These are phyloP conservation scores for Siniperca obscura DNA, from an alignment of 2,797 vertebrate genomes.

Conservation along the genomic window DNA sequence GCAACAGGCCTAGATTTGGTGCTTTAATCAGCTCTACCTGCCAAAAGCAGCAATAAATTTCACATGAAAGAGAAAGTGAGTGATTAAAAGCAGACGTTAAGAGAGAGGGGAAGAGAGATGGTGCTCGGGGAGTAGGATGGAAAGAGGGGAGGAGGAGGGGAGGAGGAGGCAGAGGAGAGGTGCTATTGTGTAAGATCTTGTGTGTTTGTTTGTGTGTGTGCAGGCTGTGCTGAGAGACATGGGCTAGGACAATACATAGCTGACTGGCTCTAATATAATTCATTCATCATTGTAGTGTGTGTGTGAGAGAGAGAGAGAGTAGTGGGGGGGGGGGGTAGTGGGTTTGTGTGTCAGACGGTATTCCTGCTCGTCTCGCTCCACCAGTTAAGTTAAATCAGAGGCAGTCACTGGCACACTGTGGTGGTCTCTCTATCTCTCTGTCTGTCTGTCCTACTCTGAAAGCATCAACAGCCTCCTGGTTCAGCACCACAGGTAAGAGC, in stretches of 20 bases:
- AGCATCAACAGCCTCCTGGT: slow-evolving; percentile 66
- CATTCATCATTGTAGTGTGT: slow-evolving; percentile 68
- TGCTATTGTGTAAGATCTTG: slow-evolving; percentile 65
- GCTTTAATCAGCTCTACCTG: slow-evolving; percentile 34
- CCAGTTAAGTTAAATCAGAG: slow-evolving; percentile 80
- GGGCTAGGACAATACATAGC: slow-evolving; percentile 56
- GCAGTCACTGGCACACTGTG: slow-evolving; percentile 69
- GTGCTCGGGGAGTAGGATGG: slow-evolving; percentile 4
- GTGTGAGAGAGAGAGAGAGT: slow-evolving; percentile 37
- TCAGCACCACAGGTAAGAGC: slow-evolving; percentile 74
- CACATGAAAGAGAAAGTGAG: slow-evolving; percentile 20
- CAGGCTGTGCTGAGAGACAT: slow-evolving; percentile 49
- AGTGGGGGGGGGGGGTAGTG: slow-evolving; percentile 47
- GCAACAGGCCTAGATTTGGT: slow-evolving; percentile 19
- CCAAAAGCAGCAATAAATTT: slow-evolving; percentile 30
- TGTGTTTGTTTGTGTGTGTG: slow-evolving; percentile 35
- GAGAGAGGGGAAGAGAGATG: slow-evolving; percentile 24
- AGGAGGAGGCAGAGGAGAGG: slow-evolving; percentile 35
- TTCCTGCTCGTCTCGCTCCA: slow-evolving; percentile 79
- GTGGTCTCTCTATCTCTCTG: slow-evolving; percentile 68
- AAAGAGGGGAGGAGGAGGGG: slow-evolving; percentile 7
- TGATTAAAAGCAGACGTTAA: slow-evolving; percentile 49
- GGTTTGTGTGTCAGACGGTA: slow-evolving; percentile 83
- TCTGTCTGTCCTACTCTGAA: slow-evolving; percentile 46
- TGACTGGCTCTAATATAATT: slow-evolving; percentile 59